A percentile compares a stretch with the other conserved stretches of the same genome.
phyloP scores from a whole-genome alignment of 2,888 invertebrate species.

The Hartigia nigra region DNA sequence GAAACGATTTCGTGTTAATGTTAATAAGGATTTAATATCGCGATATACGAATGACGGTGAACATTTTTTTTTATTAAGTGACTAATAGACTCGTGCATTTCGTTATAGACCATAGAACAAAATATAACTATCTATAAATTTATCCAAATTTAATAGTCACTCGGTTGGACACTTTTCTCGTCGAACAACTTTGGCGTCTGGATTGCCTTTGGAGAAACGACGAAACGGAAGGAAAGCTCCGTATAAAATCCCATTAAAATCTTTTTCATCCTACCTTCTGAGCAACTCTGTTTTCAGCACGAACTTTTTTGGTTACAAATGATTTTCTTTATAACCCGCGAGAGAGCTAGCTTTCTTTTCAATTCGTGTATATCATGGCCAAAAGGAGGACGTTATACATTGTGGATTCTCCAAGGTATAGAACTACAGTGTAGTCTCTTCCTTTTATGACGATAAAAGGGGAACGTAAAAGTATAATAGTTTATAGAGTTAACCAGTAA shows the following conservation, averaged over 20 bases:
- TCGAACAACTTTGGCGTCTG: not conserved
- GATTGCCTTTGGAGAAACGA: not conserved
- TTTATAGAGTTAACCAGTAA: constrained; percentile 40
- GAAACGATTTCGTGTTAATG: constrained; percentile 41
- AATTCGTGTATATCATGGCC: not conserved
- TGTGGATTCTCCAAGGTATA: not conserved
- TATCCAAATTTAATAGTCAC: no score
- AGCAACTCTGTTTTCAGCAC: no score
- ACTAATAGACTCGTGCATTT: no score
- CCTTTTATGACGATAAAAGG: constrained; percentile 34
- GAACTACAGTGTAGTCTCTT: not conserved
- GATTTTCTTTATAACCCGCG: constrained; percentile 16
- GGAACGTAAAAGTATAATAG: constrained; percentile 45
- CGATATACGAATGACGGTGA: constrained; percentile 15
- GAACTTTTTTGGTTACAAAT: constrained; percentile 21
- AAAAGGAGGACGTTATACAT: not conserved
- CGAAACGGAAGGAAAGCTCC: not conserved
- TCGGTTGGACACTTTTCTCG: no score
- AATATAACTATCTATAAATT: no score
- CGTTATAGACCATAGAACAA: no score
- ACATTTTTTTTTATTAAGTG: no score
- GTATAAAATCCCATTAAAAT: not conserved
- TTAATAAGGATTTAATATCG: constrained; percentile 37
- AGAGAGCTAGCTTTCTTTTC: not conserved
- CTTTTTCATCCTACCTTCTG: not conserved